Evolutionary conservation across 2,888 invertebrate species (phyloP), one percentile per base, ranked within the genome.

Genomic region (Trachelus stipa): DNA sequence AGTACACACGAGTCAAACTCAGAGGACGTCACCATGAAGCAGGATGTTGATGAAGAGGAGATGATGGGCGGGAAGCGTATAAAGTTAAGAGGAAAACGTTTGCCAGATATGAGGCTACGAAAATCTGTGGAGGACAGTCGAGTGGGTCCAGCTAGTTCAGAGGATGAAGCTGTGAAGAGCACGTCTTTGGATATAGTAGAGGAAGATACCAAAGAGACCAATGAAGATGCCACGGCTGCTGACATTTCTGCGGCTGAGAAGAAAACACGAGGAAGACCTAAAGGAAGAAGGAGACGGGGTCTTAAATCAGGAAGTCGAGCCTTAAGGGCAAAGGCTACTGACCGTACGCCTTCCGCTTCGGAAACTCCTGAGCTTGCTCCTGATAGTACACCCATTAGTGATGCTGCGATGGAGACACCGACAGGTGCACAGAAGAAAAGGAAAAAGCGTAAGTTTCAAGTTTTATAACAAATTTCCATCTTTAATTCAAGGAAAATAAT

Each of bases 21-120:
- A 0, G 93, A 87, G 92, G 94, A 86, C 85, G 88, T 81, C 93
- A 92, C 87, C 92, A 92, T 80, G 93, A 94, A 81, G 79, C 87
- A 86, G 68, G 89, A 88, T 69, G 88, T 91, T 1, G 87, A 75
- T 35, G 85, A 87, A 30, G 88, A 85, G 31, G 89, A 88, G 74
- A 87, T 84, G 74, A 85, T 84, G 23, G 89, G 87, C 15, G 88
- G 90, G 9, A 91, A 91, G 79, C 85, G 90, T 73, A 90, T 90
- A 84, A 91, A 84, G 77, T 79, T 90, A 4, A 81, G 89, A 1
- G 90, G 87, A 0, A 90, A 88, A 77, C 83, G 89, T 23, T 75
- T 85, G 1, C 85, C 89, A 0, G 90, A 92, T 75, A 81, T 85
- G 40, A 83, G 90, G 34, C 78, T 91, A 15, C 84, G 91, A 11